These are phyloP conservation scores for Petrolisthes manimaculis DNA, from an alignment of 2,888 invertebrate species.

Conservation along the genomic window DNA sequence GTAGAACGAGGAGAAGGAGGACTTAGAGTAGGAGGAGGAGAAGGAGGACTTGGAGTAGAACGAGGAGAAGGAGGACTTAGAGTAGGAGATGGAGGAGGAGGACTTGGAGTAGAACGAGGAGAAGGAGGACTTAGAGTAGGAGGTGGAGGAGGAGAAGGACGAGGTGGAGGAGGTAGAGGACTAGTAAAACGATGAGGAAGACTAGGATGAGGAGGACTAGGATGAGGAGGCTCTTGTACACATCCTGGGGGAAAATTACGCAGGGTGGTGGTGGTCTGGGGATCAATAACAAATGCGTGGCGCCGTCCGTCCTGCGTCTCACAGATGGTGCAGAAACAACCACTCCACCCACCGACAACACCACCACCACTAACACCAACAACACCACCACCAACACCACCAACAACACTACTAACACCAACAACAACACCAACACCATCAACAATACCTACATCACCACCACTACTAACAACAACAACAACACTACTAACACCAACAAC, in stretches of 20 bases:
- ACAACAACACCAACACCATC: too few relatives aligned
- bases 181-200: not conserved
- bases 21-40: not conserved
- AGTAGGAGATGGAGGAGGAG: not conserved
- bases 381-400: too few relatives aligned
- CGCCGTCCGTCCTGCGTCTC: constrained; percentile 39
- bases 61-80: too few relatives aligned
- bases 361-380: not conserved
- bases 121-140: not conserved
- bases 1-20: too few relatives aligned
- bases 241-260: constrained; percentile 37
- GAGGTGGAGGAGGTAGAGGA: not conserved
- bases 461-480: too few relatives aligned
- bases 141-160: not conserved
- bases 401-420: too few relatives aligned
- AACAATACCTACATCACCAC: too few relatives aligned
- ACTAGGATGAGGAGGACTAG: not conserved
- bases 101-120: not conserved
- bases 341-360: constrained; percentile 2
- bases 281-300: constrained; percentile 53
- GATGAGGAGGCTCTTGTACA: constrained; percentile 6
- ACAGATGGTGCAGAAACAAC: constrained; percentile 25
- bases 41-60: too few relatives aligned
- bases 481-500: too few relatives aligned
- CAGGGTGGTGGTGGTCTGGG: constrained; percentile 14